Base-by-base conservation (phyloP, 2,797 vertebrate species). In the Epinephelus coioides region DNA sequence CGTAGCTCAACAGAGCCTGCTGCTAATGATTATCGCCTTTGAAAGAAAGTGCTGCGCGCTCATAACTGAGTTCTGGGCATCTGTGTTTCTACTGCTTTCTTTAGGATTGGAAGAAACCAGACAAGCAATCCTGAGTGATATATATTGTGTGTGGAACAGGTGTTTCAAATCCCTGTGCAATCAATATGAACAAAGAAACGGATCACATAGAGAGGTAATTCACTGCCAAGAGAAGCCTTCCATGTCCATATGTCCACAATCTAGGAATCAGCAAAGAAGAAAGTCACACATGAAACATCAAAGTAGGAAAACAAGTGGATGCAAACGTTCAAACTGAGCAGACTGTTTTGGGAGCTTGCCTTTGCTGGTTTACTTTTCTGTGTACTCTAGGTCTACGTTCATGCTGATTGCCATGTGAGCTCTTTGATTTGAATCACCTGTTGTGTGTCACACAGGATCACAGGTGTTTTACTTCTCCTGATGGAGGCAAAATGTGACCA, bases 121-220 rank as follows among this genome's bases (percentile, higher is more conserved):
- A 25, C 12, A 27, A 2, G 1, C 1, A 6, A 6, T 6, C 11
- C 17, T 23, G 3, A 60, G 18, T 30, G 21, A 50, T 11, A 38
- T 63, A 43, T 49, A 67, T 50, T 34, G 27, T 7, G 30, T 19
- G 6, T 3, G 25, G 18, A 19, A 6, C 61, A 69, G 47, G 15
- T 51, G 53, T 50, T 15, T 73, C 23, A 67, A 64, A 68, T 68
- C 34, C 71, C 5, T 40, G 23, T 15, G 38, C 17, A 65, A 73
- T 44, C 19, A 34, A 19, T 23, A 43, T 59, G 8, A 49, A 30
- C 34, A 50, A 0, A 55, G 57, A 68, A 55, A 38, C 21, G 10
- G 11, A 70, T 57, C 14, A 27, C 27, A 53, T 2, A 57, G 34
- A 76, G 44, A 15, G 6, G 46, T 3, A 18, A 17, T n/a, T 15